phyloP scores from a whole-genome alignment of 2,888 invertebrate species.

The Tenthredo amoena region DNA sequence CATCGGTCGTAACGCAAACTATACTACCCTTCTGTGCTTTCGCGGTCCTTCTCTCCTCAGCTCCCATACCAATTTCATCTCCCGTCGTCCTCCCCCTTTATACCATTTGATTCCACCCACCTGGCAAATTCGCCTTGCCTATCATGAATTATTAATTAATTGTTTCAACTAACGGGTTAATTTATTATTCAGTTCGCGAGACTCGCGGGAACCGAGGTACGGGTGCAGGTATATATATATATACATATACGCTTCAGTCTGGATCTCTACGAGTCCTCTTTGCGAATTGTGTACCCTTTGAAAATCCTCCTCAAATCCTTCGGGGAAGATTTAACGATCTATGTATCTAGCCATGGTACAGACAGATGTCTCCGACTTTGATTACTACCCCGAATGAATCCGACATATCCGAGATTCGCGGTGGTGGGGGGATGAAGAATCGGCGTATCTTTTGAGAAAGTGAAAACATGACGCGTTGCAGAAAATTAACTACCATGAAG shows the following conservation, averaged over 20 bases:
- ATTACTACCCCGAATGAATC: not conserved
- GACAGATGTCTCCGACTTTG: not conserved
- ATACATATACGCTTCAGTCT: not conserved
- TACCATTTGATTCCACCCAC: slow-evolving; percentile 62
- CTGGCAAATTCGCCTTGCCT: slow-evolving; percentile 73
- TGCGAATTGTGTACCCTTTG: slow-evolving; percentile 26
- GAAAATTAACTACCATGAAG: not conserved
- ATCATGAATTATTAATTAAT: slow-evolving; percentile 79
- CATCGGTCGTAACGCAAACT: slow-evolving; percentile 76
- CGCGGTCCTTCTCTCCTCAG: slow-evolving; percentile 59
- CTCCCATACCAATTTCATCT: slow-evolving; percentile 52
- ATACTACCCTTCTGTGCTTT: slow-evolving; percentile 66
- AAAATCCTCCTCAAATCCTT: slow-evolving; percentile 31
- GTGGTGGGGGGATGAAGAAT: not conserved
- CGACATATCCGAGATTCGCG: not conserved
- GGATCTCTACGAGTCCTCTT: not conserved
- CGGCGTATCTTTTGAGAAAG: not conserved
- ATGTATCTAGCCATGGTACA: not conserved
- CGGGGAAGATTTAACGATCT: not conserved
- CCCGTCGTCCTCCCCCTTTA: slow-evolving; percentile 54
- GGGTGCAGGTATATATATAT: not conserved
- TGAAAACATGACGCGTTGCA: not conserved
- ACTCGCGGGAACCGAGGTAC: slow-evolving; percentile 54
- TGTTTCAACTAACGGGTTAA: slow-evolving; percentile 76
- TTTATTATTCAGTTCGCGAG: slow-evolving; percentile 76